Evolutionary conservation across 2,797 vertebrate genomes (phyloP).

Genomic region (Anguilla pacifica): DNA sequence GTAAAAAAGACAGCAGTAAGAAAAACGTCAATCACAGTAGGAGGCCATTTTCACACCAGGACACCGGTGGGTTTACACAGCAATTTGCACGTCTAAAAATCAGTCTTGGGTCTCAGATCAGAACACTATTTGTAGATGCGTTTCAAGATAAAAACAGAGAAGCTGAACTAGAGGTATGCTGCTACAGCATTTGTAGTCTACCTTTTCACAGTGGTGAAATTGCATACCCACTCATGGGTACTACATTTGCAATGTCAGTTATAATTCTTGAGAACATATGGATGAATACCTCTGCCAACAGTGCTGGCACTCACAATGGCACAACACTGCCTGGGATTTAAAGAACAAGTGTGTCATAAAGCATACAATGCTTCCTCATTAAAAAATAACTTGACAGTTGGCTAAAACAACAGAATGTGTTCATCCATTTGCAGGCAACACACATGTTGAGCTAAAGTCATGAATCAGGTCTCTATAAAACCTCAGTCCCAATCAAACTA

Average conservation of each 20-base stretch:
- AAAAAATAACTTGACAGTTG: background rate
- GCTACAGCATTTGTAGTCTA: background rate
- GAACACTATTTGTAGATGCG: background rate
- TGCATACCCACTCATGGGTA: background rate
- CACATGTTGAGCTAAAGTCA: background rate
- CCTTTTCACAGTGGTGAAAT: background rate
- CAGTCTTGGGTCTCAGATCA: background rate
- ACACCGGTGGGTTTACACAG: background rate
- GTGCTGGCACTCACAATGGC: background rate
- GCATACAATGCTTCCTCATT: background rate
- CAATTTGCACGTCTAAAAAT: background rate
- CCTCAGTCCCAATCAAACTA: background rate
- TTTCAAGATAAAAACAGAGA: background rate
- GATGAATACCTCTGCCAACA: background rate
- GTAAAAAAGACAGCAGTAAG: conserved; percentile 60
- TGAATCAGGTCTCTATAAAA: background rate
- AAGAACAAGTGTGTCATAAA: background rate
- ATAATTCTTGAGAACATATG: background rate
- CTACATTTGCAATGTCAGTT: background rate
- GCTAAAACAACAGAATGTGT: background rate
- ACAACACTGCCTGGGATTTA: background rate
- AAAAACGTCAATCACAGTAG: conserved; percentile 51
- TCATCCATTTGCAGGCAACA: background rate
- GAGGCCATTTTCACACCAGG: conserved; percentile 71
- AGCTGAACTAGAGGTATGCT: background rate